Evolutionary conservation across 2,797 vertebrate genomes (phyloP).

Genomic region (Carduelis carduelis): DNA sequence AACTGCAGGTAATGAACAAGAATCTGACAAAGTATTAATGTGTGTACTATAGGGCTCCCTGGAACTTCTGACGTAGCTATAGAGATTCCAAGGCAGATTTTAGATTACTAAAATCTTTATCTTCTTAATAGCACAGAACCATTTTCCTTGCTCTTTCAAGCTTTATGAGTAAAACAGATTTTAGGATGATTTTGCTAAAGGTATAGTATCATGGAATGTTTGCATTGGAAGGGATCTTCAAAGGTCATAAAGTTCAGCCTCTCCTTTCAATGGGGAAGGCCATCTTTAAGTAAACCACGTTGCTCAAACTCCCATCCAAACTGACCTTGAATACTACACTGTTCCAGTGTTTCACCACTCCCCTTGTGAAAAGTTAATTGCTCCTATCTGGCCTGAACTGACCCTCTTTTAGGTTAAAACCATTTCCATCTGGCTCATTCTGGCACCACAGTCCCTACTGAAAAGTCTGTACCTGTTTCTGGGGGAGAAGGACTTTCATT

Average conservation of each 20-base stretch:
- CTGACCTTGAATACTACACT: background rate
- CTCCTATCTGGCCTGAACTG: background rate
- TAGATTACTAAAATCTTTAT: background rate
- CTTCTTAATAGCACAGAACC: background rate
- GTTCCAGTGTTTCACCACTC: background rate
- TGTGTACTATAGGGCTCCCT: background rate
- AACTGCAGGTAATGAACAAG: background rate
- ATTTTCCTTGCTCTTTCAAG: background rate
- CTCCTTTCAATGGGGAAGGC: fast-evolving
- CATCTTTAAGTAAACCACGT: background rate
- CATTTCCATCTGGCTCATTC: background rate
- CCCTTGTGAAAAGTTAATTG: fast-evolving
- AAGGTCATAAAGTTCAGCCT: background rate
- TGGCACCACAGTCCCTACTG: fast-evolving
- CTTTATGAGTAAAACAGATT: background rate
- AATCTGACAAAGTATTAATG: background rate
- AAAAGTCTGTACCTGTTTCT: background rate
- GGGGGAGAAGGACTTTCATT: no score
- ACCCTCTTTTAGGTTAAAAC: background rate
- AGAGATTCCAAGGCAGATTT: background rate
- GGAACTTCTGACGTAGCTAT: background rate
- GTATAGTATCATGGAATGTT: background rate
- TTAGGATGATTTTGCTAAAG: background rate
- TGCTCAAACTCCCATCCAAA: background rate
- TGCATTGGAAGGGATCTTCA: background rate